Percentiles rank a stretch among this genome's conserved stretches.
Conservation (phyloP, 2,797 vertebrate genomes). For the Lepidocolaptes lacrymiger region DNA sequence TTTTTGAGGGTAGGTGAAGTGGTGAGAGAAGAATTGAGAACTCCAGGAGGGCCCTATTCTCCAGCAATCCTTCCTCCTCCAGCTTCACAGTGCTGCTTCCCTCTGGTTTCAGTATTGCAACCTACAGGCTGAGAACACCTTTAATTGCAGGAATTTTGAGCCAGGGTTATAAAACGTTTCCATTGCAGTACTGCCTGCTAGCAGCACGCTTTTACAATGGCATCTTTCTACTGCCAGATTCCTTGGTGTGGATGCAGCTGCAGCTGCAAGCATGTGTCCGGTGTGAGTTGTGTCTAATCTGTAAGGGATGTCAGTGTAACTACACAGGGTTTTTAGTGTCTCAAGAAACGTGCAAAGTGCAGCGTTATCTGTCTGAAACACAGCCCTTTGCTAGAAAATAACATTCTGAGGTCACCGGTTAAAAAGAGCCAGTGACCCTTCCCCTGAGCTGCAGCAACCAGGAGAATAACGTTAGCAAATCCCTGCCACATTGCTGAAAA, state of each 20-base stretch:
- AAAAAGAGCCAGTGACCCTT: conserved; percentile 32
- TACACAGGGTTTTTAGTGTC: neutral
- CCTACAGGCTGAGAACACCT: neutral
- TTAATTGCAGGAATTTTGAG: neutral
- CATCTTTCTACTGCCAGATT: conserved; percentile 18
- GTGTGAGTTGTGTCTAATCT: neutral
- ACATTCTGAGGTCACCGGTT: neutral
- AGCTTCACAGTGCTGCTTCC: neutral
- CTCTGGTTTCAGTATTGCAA: neutral
- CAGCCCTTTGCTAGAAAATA: conserved; percentile 2
- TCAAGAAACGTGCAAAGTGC: neutral
- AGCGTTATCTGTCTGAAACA: neutral
- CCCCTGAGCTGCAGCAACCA: neutral
- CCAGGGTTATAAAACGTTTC: neutral
- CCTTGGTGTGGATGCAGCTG: neutral
- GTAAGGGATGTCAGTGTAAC: neutral
- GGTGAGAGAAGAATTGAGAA: neutral
- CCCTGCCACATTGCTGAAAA: neutral
- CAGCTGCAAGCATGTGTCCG: neutral
- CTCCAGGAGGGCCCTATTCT: neutral
- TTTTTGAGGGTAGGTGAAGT: neutral
- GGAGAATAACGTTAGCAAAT: conserved; percentile 6
- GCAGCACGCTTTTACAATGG: neutral
- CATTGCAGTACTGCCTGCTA: neutral
- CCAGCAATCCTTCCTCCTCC: neutral